A percentile compares a stretch with the other conserved stretches of the same genome.
Evolutionary conservation across 2,888 invertebrate species (phyloP).

Genomic region (Scaptomyza reducta): DNA sequence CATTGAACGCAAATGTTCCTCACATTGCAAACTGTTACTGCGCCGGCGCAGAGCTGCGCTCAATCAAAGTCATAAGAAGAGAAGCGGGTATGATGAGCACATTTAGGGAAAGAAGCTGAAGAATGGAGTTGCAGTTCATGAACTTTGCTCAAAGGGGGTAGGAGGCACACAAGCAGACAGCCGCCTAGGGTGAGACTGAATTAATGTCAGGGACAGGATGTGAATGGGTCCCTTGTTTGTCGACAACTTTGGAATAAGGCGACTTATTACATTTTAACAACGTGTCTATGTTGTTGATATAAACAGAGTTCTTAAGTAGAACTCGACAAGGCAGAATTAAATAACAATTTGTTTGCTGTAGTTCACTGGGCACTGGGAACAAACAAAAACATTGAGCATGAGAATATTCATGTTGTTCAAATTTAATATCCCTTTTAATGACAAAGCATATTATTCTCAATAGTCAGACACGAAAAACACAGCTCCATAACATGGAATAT

Average conservation of each 20-base stretch:
- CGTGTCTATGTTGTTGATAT: constrained; percentile 44
- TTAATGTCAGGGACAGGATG: constrained; percentile 63
- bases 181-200: constrained; percentile 1
- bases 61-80: constrained; percentile 66
- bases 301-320: constrained; percentile 27
- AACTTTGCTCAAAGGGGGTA: constrained; percentile 56
- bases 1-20: constrained; percentile 35
- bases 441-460: constrained; percentile 11
- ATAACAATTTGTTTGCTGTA: constrained; percentile 53
- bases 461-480: constrained; percentile 3
- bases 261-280: constrained; percentile 69
- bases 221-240: constrained; percentile 73
- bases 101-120: constrained; percentile 7
- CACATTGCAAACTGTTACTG: constrained; percentile 29
- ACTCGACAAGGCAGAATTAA: constrained; percentile 42
- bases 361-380: constrained; percentile 2
- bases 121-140: constrained; percentile 61
- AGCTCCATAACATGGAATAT: not conserved
- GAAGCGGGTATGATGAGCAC: constrained; percentile 47
- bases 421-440: constrained; percentile 10
- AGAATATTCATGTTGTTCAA: constrained; percentile 5
- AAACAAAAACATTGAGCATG: not conserved
- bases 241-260: constrained; percentile 55
- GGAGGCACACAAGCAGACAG: constrained; percentile 19
- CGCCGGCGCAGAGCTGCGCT: constrained; percentile 70